Evolutionary conservation across 2,113 vertebrate genomes (phyloP).

Genomic region (Brachionichthys hirsutus): DNA sequence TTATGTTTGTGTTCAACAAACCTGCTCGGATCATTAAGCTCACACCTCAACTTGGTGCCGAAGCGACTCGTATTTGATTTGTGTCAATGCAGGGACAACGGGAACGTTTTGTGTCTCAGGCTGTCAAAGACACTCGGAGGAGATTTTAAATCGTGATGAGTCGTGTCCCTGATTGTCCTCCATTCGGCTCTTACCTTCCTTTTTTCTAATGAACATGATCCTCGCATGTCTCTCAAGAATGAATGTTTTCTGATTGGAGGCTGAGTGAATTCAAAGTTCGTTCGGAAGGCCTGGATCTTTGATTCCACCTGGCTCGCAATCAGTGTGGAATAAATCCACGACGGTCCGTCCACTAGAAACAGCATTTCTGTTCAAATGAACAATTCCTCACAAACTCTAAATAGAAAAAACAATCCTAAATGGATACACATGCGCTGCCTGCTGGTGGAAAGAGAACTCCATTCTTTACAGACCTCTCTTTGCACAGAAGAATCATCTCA

Average conservation of each 20-base stretch:
- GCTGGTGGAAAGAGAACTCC: no score
- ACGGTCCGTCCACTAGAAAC: constrained; percentile 17
- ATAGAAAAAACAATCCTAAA: constrained; percentile 2
- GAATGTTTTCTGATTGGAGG: constrained; percentile 50
- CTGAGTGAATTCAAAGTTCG: constrained; percentile 43
- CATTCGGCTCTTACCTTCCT: constrained; percentile 23
- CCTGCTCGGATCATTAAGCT: constrained; percentile 57
- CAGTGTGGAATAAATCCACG: constrained; percentile 36
- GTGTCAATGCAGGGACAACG: constrained; percentile 21
- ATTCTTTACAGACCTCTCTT: no score
- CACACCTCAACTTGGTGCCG: constrained; percentile 8
- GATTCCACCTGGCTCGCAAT: constrained; percentile 51
- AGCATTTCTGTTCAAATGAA: constrained; percentile 20
- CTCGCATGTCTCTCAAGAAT: constrained; percentile 31
- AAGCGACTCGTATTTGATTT: constrained; percentile 21
- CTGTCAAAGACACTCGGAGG: constrained; percentile 6
- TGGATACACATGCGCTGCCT: no score
- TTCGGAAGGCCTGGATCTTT: constrained; percentile 29
- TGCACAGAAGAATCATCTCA: no score
- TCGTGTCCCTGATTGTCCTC: constrained; percentile 35
- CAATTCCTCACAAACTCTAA: constrained; percentile 16
- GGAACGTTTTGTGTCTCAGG: constrained; percentile 3
- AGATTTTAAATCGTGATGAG: constrained; percentile 26
- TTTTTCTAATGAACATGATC: constrained; percentile 21
- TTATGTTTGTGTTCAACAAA: constrained; percentile 56